Evolutionary conservation across 2,888 invertebrate species (phyloP).

Genomic region (Drosophila parthenogenetica): DNA sequence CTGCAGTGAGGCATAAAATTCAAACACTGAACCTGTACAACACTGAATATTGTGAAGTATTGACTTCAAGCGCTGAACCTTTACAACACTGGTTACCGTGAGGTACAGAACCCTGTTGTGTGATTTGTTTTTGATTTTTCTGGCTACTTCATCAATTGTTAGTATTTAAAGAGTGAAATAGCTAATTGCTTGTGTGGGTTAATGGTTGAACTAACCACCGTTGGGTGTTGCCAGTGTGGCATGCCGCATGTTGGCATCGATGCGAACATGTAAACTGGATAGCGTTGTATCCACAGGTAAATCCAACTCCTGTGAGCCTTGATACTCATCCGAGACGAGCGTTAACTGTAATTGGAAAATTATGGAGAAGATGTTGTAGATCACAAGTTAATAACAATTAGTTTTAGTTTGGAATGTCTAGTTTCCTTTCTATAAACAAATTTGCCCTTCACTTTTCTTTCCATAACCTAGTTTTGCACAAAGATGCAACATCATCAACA

Average conservation of each 20-base stretch:
- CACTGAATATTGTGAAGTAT: conserved; percentile 28
- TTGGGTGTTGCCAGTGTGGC: conserved; percentile 84
- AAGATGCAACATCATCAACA: conserved; percentile 77
- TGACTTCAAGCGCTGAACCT: conserved; percentile 1
- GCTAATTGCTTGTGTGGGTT: conserved; percentile 27
- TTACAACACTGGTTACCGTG: conserved; percentile 31
- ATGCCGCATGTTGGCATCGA: conserved; percentile 83
- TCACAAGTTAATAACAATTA: not conserved
- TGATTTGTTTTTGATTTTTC: not conserved
- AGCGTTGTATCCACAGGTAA: conserved; percentile 84
- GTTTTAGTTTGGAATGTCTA: conserved; percentile 47
- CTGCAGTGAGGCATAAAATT: conserved; percentile 23
- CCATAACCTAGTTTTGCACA: conserved; percentile 80
- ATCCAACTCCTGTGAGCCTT: conserved; percentile 82
- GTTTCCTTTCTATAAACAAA: conserved; percentile 76
- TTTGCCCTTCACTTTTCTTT: conserved; percentile 80
- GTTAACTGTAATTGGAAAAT: conserved; percentile 51
- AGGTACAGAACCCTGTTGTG: conserved; percentile 41
- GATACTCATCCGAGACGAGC: conserved; percentile 81
- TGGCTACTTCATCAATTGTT: conserved; percentile 20
- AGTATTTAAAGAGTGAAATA: conserved; percentile 41
- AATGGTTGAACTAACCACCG: conserved; percentile 83
- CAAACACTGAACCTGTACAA: conserved; percentile 19
- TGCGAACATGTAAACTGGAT: conserved; percentile 84
- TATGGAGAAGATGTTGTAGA: conserved; percentile 14